A percentile compares a stretch with the other conserved stretches of the same genome.
Evolutionary conservation across 2,797 vertebrate species (phyloP).

Genomic region (Brachyrhaphis roseni): DNA sequence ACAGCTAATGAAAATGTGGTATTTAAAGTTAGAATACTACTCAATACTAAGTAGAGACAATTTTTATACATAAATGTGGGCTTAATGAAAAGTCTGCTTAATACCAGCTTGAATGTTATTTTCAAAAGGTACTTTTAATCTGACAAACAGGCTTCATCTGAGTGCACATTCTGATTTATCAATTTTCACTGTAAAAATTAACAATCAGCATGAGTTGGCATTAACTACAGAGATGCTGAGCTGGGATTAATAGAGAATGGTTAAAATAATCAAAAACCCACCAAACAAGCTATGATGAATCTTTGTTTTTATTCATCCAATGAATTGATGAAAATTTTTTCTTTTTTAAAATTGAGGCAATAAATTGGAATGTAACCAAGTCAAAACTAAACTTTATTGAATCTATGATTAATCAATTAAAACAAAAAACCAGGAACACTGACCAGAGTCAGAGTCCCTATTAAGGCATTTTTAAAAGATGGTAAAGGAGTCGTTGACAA

Average conservation of each 20-base stretch:
- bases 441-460: not conserved
- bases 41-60: too few species aligned
- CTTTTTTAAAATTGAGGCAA: not conserved
- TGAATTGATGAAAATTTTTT: not conserved
- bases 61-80: too few species aligned
- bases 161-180: too few species aligned
- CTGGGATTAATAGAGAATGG: not conserved
- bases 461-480: not conserved
- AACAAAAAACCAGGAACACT: not conserved
- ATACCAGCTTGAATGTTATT: too few species aligned
- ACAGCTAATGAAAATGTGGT: too few species aligned
- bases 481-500: not conserved
- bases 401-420: not conserved
- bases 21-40: too few species aligned
- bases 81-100: too few species aligned
- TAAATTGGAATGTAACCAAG: not conserved
- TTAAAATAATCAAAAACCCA: not conserved
- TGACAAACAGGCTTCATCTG: too few species aligned
- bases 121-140: too few species aligned
- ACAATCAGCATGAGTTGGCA: constrained; percentile 17
- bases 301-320: not conserved
- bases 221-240: constrained; percentile 10
- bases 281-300: not conserved
- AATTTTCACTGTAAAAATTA: too few species aligned
- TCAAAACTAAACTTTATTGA: not conserved